Base-by-base conservation (phyloP, 1,140 invertebrate species). In the Parapsyche elsis region DNA sequence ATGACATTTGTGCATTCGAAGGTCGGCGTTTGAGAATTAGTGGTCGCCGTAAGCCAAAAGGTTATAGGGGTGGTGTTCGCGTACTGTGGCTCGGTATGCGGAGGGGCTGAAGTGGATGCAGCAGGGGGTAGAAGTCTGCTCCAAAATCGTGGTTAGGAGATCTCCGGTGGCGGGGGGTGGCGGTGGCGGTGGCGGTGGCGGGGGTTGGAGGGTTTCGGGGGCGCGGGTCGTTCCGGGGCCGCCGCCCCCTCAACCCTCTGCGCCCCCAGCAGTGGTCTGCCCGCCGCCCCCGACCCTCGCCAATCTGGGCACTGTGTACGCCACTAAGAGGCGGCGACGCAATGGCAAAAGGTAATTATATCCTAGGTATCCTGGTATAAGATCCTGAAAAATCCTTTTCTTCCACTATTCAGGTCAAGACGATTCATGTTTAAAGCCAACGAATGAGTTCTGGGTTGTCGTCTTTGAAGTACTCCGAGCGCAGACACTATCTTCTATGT, bases 241-340 rank as follows among this genome's bases (percentile, higher is more conserved):
- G 38, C 81, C 85, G 38, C 82, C 85, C 84, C 85, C 87, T 85
- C 87, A 86, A 84, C 86, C 87, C 84, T 86, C 87, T 84, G 84
- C 84, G 83, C 86, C 86, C 84, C 38, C 76, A 21, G 46, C 53
- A 1, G 49, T 45, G 75, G 75, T 59, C 61, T 61, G 67, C 80
- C 87, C 87, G 84, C 86, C 87, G 75, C 86, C 88, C 81, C 81
- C 95, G 90, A 96, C 94, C 81, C 83, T 96, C 91, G 96, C 94
- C 89, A 95, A 97, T 85, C 92, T 97, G 83, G 95, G 95, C 80
- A 98, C 97, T 84, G 97, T 98, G 85, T 98, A 98, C 87, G 96
- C 96, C 78, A 98, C 97, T 77, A 98, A 98, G 87, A 89, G 97
- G 84, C 90, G 97, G 86, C 90, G 97, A 85, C 90, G 96, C 84